These are phyloP conservation scores for Lacerta agilis DNA, from an alignment of 2,797 vertebrate species.

Conservation along the genomic window DNA sequence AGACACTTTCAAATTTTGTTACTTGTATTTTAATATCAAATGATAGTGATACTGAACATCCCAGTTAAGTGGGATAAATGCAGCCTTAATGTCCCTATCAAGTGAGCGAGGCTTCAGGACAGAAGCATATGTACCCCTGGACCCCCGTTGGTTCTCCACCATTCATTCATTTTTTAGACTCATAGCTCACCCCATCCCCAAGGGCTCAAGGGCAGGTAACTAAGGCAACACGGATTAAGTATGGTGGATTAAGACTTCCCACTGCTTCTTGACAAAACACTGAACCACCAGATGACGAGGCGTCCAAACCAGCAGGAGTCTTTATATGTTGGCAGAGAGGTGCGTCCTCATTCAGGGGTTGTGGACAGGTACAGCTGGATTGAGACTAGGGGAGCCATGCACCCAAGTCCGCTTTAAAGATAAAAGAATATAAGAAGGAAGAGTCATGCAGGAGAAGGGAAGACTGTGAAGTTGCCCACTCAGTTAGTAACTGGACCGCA, in stretches of 20 bases:
- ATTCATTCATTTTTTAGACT: neutral
- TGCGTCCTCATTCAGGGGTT: neutral
- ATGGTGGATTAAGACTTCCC: too few relatives aligned
- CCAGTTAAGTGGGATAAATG: neutral
- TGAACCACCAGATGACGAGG: neutral
- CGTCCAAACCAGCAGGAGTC: neutral
- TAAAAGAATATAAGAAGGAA: too few relatives aligned
- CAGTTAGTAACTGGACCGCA: too few relatives aligned
- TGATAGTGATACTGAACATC: too few relatives aligned
- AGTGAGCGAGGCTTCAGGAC: neutral
- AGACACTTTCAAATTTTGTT: neutral
- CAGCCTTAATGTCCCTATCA: neutral
- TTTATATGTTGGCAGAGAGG: neutral
- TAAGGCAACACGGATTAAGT: neutral
- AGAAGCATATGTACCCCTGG: neutral
- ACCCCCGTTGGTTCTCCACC: too few relatives aligned
- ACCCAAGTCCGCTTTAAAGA: too few relatives aligned
- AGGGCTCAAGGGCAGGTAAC: neutral
- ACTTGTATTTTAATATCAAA: too few relatives aligned
- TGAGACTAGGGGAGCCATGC: neutral
- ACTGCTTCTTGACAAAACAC: neutral
- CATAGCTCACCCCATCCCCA: neutral
- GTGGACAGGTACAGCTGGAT: neutral
- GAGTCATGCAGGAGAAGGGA: too few relatives aligned
- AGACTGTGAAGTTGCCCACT: too few relatives aligned